Percentiles rank a stretch among this genome's conserved stretches.
Evolutionary conservation across 2,888 invertebrate species (phyloP).

Genomic region (Metacarcinus magister): DNA sequence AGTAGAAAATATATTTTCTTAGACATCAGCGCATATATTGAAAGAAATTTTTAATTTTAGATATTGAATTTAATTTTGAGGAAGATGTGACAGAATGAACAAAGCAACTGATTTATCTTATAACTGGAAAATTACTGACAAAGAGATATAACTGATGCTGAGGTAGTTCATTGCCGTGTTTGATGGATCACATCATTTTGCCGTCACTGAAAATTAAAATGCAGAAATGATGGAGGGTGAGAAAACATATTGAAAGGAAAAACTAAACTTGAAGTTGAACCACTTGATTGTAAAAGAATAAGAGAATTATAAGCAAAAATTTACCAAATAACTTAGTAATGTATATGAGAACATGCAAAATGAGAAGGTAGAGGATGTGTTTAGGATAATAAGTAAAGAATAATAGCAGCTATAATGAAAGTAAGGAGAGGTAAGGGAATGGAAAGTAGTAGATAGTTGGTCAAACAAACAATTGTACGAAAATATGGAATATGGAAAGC

Average conservation of each 20-base stretch:
- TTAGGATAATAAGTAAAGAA: no score
- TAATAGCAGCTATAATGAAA: no score
- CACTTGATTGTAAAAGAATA: not conserved
- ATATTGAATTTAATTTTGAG: not conserved
- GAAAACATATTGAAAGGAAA: not conserved
- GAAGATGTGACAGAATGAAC: not conserved
- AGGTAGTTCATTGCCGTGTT: not conserved
- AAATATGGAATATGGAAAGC: no score
- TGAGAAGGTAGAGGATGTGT: not conserved
- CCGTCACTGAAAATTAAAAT: not conserved
- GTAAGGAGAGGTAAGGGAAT: no score
- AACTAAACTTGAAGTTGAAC: not conserved
- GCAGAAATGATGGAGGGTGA: not conserved
- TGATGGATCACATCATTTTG: not conserved
- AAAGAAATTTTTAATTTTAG: not conserved
- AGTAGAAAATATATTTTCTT: no score
- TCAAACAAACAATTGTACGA: no score
- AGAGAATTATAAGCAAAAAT: not conserved
- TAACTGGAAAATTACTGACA: not conserved
- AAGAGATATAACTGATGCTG: not conserved
- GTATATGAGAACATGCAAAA: not conserved
- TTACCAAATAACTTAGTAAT: not conserved
- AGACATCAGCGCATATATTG: not conserved
- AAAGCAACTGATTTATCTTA: not conserved
- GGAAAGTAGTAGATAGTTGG: no score